These are phyloP conservation scores for Eidolon dupreanum DNA, from an alignment of 2,797 vertebrate species.

Conservation along the genomic window DNA sequence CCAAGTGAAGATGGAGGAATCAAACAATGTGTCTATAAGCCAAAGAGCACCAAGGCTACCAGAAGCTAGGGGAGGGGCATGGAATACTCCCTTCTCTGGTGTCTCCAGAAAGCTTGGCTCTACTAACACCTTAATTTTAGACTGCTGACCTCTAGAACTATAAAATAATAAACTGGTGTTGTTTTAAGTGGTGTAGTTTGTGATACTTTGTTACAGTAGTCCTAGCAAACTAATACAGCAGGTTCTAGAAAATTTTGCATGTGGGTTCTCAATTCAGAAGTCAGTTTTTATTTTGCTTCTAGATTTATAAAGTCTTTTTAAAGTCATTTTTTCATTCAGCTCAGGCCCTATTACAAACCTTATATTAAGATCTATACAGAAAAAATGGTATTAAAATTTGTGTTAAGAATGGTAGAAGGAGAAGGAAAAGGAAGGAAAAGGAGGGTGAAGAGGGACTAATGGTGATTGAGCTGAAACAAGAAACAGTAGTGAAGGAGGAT, in stretches of 20 bases:
- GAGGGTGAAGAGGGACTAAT: too few species aligned
- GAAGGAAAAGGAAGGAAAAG: background rate
- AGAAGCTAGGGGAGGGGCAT: background rate
- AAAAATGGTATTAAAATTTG: background rate
- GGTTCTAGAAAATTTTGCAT: background rate
- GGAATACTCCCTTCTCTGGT: fast-evolving
- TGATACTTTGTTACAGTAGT: background rate
- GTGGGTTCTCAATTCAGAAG: background rate
- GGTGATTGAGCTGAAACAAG: background rate
- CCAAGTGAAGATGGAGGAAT: background rate
- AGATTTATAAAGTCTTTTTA: background rate
- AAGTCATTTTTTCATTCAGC: background rate
- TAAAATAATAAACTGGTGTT: background rate
- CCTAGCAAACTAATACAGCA: background rate
- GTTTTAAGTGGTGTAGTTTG: background rate
- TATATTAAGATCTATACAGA: background rate
- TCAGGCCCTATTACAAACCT: background rate
- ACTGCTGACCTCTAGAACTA: too few species aligned
- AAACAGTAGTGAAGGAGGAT: too few species aligned
- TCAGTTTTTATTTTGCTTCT: background rate
- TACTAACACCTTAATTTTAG: background rate
- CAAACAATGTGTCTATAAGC: background rate
- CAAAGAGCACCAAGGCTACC: background rate
- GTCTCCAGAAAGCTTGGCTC: background rate
- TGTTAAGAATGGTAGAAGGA: background rate